These are phyloP conservation scores for Ctenomys sociabilis DNA, from an alignment of 2,113 vertebrate species.

Conservation along the genomic window DNA sequence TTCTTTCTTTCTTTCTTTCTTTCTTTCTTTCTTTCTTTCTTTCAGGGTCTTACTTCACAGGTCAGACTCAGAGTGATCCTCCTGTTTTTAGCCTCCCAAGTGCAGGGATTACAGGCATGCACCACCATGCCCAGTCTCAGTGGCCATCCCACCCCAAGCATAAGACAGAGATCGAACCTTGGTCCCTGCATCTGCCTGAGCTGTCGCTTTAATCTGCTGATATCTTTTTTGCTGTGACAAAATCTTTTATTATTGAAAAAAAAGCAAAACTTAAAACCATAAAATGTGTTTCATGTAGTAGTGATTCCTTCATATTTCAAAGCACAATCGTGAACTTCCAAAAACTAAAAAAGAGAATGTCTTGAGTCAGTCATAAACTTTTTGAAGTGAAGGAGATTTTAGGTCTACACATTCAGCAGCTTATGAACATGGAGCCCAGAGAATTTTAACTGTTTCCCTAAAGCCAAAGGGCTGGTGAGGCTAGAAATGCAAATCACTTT, in stretches of 20 bases:
- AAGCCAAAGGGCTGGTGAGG: neutral
- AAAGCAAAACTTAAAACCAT: neutral
- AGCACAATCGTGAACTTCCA: neutral
- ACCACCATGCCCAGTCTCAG: too few species aligned
- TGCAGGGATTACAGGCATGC: too few species aligned
- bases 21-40: too few species aligned
- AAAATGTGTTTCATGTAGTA: neutral
- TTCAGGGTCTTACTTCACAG: too few species aligned
- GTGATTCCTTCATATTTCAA: neutral
- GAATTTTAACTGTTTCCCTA: neutral
- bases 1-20: too few species aligned
- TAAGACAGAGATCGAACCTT: too few species aligned
- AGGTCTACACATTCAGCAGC: fast-evolving
- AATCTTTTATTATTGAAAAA: neutral
- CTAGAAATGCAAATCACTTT: neutral
- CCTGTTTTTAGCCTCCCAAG: too few species aligned
- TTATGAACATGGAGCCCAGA: neutral
- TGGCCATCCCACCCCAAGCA: too few species aligned
- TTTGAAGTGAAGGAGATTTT: neutral
- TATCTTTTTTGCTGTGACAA: neutral
- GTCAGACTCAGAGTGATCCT: too few species aligned
- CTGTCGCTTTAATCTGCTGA: too few species aligned
- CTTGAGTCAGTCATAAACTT: neutral
- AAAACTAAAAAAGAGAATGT: neutral
- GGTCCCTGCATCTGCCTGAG: too few species aligned